Evolutionary conservation across 2,113 vertebrate species (phyloP).

Genomic region (Helogale parvula): DNA sequence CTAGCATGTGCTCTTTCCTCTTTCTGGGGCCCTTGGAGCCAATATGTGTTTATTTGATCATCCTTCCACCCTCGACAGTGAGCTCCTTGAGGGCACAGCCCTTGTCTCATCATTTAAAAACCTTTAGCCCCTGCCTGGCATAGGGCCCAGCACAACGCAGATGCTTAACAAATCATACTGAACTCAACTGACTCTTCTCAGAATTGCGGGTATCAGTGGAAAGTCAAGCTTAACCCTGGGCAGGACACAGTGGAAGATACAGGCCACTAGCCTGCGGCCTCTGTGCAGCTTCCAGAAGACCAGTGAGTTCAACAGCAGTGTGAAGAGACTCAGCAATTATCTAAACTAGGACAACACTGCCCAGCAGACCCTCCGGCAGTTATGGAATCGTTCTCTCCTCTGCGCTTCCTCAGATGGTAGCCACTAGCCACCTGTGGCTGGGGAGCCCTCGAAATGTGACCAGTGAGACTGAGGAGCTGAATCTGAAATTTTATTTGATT

Average conservation of each 20-base stretch:
- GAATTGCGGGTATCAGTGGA: background rate
- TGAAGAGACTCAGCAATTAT: background rate
- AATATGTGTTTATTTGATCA: background rate
- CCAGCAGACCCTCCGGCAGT: background rate
- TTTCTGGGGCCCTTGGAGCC: rapidly evolving
- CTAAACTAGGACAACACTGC: background rate
- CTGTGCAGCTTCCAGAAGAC: background rate
- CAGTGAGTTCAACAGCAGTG: background rate
- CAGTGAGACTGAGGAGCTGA: background rate
- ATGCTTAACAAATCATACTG: background rate
- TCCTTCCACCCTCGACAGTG: background rate
- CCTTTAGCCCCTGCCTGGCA: background rate
- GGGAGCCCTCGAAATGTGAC: background rate
- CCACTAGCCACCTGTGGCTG: background rate
- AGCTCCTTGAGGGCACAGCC: background rate
- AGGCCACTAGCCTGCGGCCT: background rate
- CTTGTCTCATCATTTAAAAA: background rate
- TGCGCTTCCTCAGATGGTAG: rapidly evolving
- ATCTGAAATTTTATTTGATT: background rate
- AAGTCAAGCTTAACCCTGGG: background rate
- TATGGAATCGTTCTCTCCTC: background rate
- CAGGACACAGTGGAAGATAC: background rate
- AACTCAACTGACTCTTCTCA: background rate
- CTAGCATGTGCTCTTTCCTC: background rate
- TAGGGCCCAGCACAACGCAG: background rate